Percentiles rank a stretch among this genome's conserved stretches.
phyloP scores from a whole-genome alignment of 2,888 invertebrate species.

The Lasioglossum villosulum region DNA sequence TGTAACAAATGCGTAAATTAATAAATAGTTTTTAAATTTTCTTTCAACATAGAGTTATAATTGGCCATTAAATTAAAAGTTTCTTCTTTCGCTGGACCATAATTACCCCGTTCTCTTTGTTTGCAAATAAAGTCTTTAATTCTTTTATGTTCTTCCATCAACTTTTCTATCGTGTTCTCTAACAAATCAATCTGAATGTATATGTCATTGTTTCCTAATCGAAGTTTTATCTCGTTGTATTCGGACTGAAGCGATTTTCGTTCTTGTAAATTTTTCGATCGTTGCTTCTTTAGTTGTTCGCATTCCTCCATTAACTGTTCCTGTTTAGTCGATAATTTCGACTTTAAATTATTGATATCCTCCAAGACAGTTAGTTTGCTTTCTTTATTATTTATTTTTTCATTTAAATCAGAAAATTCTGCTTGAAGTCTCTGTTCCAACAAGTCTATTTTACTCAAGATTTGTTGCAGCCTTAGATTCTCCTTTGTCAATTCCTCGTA shows the following conservation, averaged over 20 bases:
- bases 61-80: constrained; percentile 86
- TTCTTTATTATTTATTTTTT: constrained; percentile 88
- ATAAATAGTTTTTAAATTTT: constrained; percentile 72
- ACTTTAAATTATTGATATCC: constrained; percentile 87
- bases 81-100: constrained; percentile 87
- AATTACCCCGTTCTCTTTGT: constrained; percentile 89
- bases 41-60: constrained; percentile 86
- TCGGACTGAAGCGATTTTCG: constrained; percentile 85
- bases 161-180: constrained; percentile 89
- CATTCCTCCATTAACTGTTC: constrained; percentile 86
- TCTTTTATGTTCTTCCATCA: constrained; percentile 89
- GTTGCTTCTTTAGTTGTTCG: constrained; percentile 85
- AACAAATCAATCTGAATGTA: constrained; percentile 88
- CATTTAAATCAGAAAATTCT: constrained; percentile 89
- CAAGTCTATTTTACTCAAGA: constrained; percentile 83
- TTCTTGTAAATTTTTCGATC: constrained; percentile 85
- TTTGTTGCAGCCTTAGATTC: constrained; percentile 84
- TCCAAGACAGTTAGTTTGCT: constrained; percentile 87
- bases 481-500: constrained; percentile 88
- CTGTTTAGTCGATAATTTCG: constrained; percentile 87
- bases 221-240: constrained; percentile 86
- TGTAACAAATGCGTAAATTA: constrained; percentile 39
- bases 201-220: constrained; percentile 90
- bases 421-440: constrained; percentile 85
- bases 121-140: constrained; percentile 89